phyloP scores from a whole-genome alignment of 1,140 invertebrate species.

The Carcinoscorpius rotundicauda region DNA sequence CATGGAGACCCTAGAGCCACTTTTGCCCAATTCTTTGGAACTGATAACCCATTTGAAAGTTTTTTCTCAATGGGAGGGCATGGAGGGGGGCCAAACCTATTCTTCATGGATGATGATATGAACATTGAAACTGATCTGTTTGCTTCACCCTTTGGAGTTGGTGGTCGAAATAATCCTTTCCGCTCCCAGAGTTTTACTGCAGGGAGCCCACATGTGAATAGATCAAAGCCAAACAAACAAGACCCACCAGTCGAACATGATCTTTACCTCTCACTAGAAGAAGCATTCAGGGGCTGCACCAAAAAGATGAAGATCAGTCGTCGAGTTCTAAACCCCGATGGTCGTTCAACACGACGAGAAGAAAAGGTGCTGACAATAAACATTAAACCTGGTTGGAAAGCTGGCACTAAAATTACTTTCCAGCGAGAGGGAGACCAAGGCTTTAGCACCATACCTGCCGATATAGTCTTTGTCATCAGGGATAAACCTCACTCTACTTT shows the following conservation, averaged over 20 bases:
- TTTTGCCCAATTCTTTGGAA: slow-evolving; percentile 88
- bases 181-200: slow-evolving; percentile 82
- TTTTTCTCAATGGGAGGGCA: slow-evolving; percentile 49
- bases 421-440: slow-evolving; percentile 95
- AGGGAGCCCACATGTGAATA: slow-evolving; percentile 35
- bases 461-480: slow-evolving; percentile 97
- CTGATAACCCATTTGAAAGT: slow-evolving; percentile 58
- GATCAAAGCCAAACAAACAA: slow-evolving; percentile 37
- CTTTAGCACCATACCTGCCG: slow-evolving; percentile 90
- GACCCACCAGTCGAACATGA: slow-evolving; percentile 95
- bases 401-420: slow-evolving; percentile 98
- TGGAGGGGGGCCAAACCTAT: slow-evolving; percentile 26
- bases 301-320: slow-evolving; percentile 99
- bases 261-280: slow-evolving; percentile 80
- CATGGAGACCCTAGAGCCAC: slow-evolving; percentile 82
- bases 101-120: slow-evolving; percentile 5
- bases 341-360: slow-evolving; percentile 64
- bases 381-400: slow-evolving; percentile 99
- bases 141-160: slow-evolving; percentile 16
- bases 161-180: slow-evolving; percentile 43
- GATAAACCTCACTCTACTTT: slow-evolving; percentile 93
- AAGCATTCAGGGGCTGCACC: slow-evolving; percentile 80
- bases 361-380: slow-evolving; percentile 97
- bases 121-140: slow-evolving; percentile 15
- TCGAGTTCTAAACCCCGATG: slow-evolving; percentile 70